These are phyloP conservation scores for Alectura lathami DNA, from an alignment of 2,113 vertebrate genomes.

Conservation along the genomic window DNA sequence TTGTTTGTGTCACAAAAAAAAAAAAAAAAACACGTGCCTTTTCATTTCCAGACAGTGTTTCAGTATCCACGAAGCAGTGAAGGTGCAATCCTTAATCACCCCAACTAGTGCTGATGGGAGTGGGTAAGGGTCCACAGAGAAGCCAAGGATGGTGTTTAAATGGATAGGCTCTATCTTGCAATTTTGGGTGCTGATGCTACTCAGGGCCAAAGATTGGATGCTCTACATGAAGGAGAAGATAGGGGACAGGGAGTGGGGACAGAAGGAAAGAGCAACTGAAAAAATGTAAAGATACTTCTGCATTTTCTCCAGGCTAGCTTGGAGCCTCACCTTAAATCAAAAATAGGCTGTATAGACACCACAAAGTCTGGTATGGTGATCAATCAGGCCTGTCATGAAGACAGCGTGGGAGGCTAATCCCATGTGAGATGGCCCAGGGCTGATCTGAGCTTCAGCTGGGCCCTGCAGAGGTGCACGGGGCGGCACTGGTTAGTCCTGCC, in stretches of 20 bases:
- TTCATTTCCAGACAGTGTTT: background rate
- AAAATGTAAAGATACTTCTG: background rate
- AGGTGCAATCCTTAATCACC: background rate
- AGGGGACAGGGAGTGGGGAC: background rate
- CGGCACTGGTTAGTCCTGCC: background rate
- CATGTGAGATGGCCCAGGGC: background rate
- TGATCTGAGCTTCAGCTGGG: background rate
- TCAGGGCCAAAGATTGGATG: background rate
- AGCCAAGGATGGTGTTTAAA: background rate
- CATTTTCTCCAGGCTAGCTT: background rate
- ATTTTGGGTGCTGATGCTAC: background rate
- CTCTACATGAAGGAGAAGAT: background rate
- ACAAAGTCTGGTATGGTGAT: background rate
- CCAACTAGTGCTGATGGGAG: background rate
- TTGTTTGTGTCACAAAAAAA: background rate
- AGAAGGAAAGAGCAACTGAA: background rate
- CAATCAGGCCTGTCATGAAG: background rate
- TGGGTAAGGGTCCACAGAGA: background rate
- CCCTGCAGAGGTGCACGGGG: rapidly evolving
- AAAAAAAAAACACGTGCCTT: background rate
- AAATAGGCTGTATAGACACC: background rate
- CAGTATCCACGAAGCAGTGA: background rate
- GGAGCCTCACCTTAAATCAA: background rate
- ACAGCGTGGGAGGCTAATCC: background rate
- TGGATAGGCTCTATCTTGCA: background rate